Evolutionary conservation across 2,888 invertebrate genomes (phyloP), one percentile per base, ranked within the genome.

Genomic region (Onthophagus sagittarius): DNA sequence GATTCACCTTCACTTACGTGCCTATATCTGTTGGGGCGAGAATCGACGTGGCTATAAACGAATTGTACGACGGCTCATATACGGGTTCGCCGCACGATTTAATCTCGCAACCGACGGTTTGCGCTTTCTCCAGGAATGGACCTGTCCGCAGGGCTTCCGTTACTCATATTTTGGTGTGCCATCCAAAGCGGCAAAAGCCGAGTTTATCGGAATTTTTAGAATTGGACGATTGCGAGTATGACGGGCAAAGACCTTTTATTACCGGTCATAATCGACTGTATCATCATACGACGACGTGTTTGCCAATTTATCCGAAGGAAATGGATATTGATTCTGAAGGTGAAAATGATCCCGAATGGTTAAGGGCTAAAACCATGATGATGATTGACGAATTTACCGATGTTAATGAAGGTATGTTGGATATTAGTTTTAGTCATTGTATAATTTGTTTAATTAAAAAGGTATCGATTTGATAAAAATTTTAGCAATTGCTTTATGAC

Each of bases 381-480:
- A 97, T 98, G 97, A 97, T 99, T 72, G 98, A 99, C 83, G 98
- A 99, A 82, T 99, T 99, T 85, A 97, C 97, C 0, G 99, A 99
- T 85, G 98, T 99, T n/a, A 99, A 99, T 84, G 97, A 96, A 81
- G 98, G 39, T 33, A 33, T 5, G 33, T 33, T n/a, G n/a, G n/a
- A n/a, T n/a, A n/a, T n/a, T n/a, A n/a, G n/a, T n/a, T n/a, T n/a
- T n/a, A n/a, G n/a, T n/a, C n/a, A n/a, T n/a, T n/a, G n/a, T n/a
- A n/a, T n/a, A n/a, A n/a, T n/a, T n/a, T n/a, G n/a, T n/a, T n/a
- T n/a, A n/a, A n/a, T n/a, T n/a, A n/a, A n/a, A n/a, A n/a, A n/a
- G n/a, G n/a, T n/a, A n/a, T n/a, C n/a, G n/a, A n/a, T n/a, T n/a
- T n/a, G n/a, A n/a, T n/a, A n/a, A n/a, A n/a, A n/a, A n/a, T n/a